Percentiles rank a stretch among this genome's conserved stretches.
Evolutionary conservation across 2,113 vertebrate species (phyloP).

Genomic region (Lagopus muta): DNA sequence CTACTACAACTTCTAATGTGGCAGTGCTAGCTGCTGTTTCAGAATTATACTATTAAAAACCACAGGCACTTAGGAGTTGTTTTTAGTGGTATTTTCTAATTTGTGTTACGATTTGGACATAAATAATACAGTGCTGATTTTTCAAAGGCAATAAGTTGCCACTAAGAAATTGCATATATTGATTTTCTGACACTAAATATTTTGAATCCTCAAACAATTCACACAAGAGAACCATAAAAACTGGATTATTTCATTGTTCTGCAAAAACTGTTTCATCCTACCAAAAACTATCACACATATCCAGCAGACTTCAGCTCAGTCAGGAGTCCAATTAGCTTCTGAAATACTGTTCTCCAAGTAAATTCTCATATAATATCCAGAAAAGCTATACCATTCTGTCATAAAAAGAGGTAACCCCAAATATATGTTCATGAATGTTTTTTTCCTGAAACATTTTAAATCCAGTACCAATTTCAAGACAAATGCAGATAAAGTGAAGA

Average conservation of each 20-base stretch:
- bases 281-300: background rate
- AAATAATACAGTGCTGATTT: background rate
- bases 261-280: slow-evolving; percentile 22
- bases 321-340: background rate
- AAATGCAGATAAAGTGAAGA: no score
- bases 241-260: background rate
- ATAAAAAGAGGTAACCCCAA: slow-evolving; percentile 3
- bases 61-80: background rate
- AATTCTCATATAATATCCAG: background rate
- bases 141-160: slow-evolving; percentile 21
- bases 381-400: background rate
- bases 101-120: background rate
- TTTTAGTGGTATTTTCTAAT: background rate
- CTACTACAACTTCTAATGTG: background rate
- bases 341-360: background rate
- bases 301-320: background rate
- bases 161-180: background rate
- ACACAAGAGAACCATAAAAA: slow-evolving; percentile 16
- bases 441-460: background rate
- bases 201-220: background rate
- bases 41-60: background rate
- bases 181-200: slow-evolving; percentile 18
- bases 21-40: background rate
- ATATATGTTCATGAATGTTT: background rate
- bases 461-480: background rate